phyloP scores from a whole-genome alignment of 2,888 invertebrate species.

The Drosophila eohydei region DNA sequence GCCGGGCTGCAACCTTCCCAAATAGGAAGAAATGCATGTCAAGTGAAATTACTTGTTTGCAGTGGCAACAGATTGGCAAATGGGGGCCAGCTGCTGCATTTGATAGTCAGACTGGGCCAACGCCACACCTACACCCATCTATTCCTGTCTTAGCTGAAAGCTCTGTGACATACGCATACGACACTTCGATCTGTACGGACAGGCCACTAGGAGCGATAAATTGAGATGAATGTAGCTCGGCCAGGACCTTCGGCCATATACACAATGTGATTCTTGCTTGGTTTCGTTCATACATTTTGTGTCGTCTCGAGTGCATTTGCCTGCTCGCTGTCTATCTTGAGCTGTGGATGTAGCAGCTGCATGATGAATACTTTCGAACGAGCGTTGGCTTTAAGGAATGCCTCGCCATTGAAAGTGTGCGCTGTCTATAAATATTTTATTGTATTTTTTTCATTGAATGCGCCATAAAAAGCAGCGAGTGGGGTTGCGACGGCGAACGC shows the following conservation, averaged over 20 bases:
- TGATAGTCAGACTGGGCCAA: not conserved
- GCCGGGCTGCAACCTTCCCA: conserved; percentile 31
- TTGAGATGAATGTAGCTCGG: conserved; percentile 68
- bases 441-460: conserved; percentile 57
- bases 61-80: conserved; percentile 41
- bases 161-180: conserved; percentile 57
- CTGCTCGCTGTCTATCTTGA: conserved; percentile 51
- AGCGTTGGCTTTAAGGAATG: conserved; percentile 26
- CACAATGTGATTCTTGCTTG: conserved; percentile 10
- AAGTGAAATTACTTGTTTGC: conserved; percentile 76
- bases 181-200: conserved; percentile 68
- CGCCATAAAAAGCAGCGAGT: conserved; percentile 40
- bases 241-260: conserved; percentile 22
- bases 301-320: conserved; percentile 56
- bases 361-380: conserved; percentile 10
- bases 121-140: conserved; percentile 22
- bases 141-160: conserved; percentile 18
- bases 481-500: conserved; percentile 16
- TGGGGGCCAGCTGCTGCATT: conserved; percentile 12
- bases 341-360: not conserved
- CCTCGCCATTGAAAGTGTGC: conserved; percentile 24
- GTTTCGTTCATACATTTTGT: conserved; percentile 19
- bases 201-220: conserved; percentile 70
- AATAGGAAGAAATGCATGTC: conserved; percentile 65
- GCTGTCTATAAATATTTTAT: conserved; percentile 63